A percentile compares a stretch with the other conserved stretches of the same genome.
phyloP scores from a whole-genome alignment of 2,888 invertebrate species.

The Pseudoips prasinana region DNA sequence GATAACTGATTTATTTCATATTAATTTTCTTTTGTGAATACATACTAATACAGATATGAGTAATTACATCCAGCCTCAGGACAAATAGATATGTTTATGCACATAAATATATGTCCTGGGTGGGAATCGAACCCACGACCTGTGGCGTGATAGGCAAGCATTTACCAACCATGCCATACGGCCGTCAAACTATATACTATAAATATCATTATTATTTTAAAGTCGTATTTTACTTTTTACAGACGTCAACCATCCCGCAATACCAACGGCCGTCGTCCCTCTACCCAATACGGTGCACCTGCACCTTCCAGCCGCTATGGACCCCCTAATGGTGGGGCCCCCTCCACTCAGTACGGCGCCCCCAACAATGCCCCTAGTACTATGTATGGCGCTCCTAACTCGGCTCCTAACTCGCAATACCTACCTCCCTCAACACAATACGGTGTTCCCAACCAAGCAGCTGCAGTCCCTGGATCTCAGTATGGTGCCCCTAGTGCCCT shows the following conservation, averaged over 20 bases:
- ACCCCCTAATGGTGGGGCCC: slow-evolving; percentile 29
- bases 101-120: no score
- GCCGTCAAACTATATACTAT: no score
- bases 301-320: slow-evolving; percentile 43
- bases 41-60: no score
- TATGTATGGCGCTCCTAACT: slow-evolving; percentile 31
- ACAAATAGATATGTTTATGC: no score
- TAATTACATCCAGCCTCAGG: no score
- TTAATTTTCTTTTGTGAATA: no score
- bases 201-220: no score
- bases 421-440: slow-evolving; percentile 8
- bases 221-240: slow-evolving; percentile 13
- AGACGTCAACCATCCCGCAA: slow-evolving; percentile 49
- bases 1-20: no score
- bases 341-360: slow-evolving; percentile 26
- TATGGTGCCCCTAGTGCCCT: slow-evolving; percentile 18
- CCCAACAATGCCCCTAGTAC: slow-evolving; percentile 23
- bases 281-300: slow-evolving; percentile 40
- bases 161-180: no score
- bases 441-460: neutral
- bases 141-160: no score
- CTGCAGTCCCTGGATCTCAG: slow-evolving; percentile 3
- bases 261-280: slow-evolving; percentile 27
- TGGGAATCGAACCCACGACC: no score
- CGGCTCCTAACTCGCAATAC: slow-evolving; percentile 5